Base-by-base conservation (phyloP, 1,140 invertebrate species). In the Diploscapter pachys region DNA sequence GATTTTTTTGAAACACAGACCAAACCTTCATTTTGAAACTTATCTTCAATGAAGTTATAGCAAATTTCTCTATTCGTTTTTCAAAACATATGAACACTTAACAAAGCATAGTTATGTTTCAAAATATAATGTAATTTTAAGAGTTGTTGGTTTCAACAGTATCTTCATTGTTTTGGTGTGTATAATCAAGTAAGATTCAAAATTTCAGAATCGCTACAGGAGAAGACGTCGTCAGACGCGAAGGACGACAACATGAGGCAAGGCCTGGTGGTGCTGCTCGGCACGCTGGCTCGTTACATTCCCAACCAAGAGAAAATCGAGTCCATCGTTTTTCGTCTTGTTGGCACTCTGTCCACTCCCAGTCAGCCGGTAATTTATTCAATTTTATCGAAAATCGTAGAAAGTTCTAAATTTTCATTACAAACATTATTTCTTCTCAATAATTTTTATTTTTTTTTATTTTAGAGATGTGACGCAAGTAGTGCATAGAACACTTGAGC, bases 241-340 rank as follows among this genome's bases (percentile, higher is more conserved):
- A 93, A 93, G 6, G 92, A 94, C 84, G 96, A 99, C 88, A 91
- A 92, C 4, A 92, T 96, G 51, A 90, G 96, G 59, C 94, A 98
- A 85, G 93, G 93, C 80, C 93, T 98, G 59, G 93, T 99, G 53
- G 92, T 99, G 81, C 88, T 99, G 5, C 95, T 99, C 92, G 96
- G 96, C 11, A 94, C 92, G 0, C 88, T 99, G 76, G 96, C 96
- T 2, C 90, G 93, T 56, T 95, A 99, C 90, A 90, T 99, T 78
- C 92, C 92, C 67, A 91, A 92, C 80, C 93, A 98, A 87, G 89
- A 90, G 86, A 94, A 88, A 91, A 93, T 91, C 65, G 92, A 93
- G 83, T 94, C 95, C 3, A 99, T 99, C 80, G 92, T 98, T 11
- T 90, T 90, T 78, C 90, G 95, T 81, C 87, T 99, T 53, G 91